Percentiles rank a stretch among this genome's conserved stretches.
These are phyloP conservation scores for Nothobranchius furzeri DNA, from an alignment of 2,113 vertebrate genomes.

Conservation along the genomic window DNA sequence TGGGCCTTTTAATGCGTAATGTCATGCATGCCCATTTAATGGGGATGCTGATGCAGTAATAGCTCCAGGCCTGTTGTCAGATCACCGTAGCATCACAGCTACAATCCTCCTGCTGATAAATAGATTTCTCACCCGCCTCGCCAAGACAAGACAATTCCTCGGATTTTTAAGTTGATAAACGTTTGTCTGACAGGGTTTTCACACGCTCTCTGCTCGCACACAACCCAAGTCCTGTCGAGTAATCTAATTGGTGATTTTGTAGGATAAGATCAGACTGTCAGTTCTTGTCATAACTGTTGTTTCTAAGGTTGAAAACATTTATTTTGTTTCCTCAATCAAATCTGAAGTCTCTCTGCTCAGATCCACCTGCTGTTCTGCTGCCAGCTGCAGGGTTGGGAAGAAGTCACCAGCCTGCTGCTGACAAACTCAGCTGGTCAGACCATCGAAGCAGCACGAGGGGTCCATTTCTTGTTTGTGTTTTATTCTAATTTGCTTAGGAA, in stretches of 20 bases:
- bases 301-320: slow-evolving; percentile 8
- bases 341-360: slow-evolving; percentile 12
- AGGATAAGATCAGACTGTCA: slow-evolving; percentile 47
- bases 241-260: slow-evolving; percentile 21
- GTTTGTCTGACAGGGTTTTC: slow-evolving; percentile 41
- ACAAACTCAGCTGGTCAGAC: slow-evolving; percentile 24
- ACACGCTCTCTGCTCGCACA: slow-evolving; percentile 15
- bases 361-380: slow-evolving; percentile 52
- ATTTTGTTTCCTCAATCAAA: slow-evolving; percentile 1
- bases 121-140: slow-evolving; percentile 13
- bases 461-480: slow-evolving; percentile 34
- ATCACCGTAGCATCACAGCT: slow-evolving; percentile 59
- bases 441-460: slow-evolving; percentile 46
- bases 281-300: slow-evolving; percentile 21
- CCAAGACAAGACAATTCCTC: slow-evolving; percentile 23
- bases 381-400: slow-evolving; percentile 37
- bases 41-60: slow-evolving; percentile 64
- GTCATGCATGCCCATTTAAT: slow-evolving; percentile 53
- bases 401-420: no score
- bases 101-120: slow-evolving; percentile 50
- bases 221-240: slow-evolving; percentile 14
- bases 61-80: slow-evolving; percentile 55
- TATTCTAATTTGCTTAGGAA: slow-evolving; percentile 50
- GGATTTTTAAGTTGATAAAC: slow-evolving; percentile 43
- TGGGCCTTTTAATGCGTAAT: slow-evolving; percentile 61